Base-by-base conservation (phyloP, 2,888 invertebrate species). In the Dione juno region DNA sequence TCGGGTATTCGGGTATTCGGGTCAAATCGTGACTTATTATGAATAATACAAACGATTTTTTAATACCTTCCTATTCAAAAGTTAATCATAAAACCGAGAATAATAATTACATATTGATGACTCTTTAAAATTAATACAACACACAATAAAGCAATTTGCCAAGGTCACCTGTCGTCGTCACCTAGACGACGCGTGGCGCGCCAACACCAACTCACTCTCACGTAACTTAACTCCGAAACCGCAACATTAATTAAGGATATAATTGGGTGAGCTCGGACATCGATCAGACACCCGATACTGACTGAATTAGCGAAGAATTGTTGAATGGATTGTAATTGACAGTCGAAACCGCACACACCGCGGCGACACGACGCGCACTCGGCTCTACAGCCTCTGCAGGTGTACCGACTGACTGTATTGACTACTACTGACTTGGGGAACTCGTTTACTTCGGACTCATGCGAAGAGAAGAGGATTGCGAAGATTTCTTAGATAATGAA, bases 261-360 rank as follows among this genome's bases (percentile, higher is more conserved):
- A 73, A 72, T 69, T 71, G 72, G 66, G 54, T 53, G 64, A 67
- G 61, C 48, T 59, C 69, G 54, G 58, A 66, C 74, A 76, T 76
- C 76, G 54, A 76, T 76, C 76, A 75, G 75, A 74, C 73, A 76
- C 70, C 69, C 63, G 76, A 76, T 76, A 64, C 74, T 67, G 69
- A 66, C 67, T 70, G 76, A 75, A 70, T 75, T 73, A 73, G 74
- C 75, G 65, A 70, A 54, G 67, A 71, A 73, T 72, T 69, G 73
- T 63, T 70, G 67, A 70, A 52, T 66, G 66, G 53, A 75, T 76
- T 66, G 57, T 73, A 71, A 74, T 72, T 72, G 75, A 75, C 75
- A 68, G 71, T 58, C 73, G 37, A 69, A 70, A 71, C 74, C 75
- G 65, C 74, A 74, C 54, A 54, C 71, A 57, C 50, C 45, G 53